These are phyloP conservation scores for Cataglyphis livida DNA, from an alignment of 2,888 invertebrate genomes.

Conservation along the genomic window DNA sequence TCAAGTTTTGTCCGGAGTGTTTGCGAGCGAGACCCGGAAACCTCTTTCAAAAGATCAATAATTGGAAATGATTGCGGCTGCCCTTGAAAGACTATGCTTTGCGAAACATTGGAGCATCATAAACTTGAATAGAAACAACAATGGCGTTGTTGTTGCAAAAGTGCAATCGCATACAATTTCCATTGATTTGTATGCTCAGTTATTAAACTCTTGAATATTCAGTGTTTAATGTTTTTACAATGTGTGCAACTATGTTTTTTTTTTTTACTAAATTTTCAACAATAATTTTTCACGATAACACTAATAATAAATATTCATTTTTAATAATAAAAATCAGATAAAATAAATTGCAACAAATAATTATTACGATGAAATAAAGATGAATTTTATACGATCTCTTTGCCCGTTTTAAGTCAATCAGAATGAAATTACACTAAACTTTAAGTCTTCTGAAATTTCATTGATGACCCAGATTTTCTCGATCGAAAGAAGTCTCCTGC, in stretches of 20 bases:
- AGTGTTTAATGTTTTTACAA: neutral
- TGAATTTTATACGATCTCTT: neutral
- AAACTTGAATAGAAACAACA: constrained; percentile 1
- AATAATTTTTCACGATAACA: neutral
- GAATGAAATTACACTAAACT: neutral
- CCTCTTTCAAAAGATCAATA: constrained; percentile 81
- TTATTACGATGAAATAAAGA: neutral
- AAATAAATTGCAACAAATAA: neutral
- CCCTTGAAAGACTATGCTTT: constrained; percentile 78
- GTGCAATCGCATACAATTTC: neutral
- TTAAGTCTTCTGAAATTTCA: constrained; percentile 14
- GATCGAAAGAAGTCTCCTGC: constrained; percentile 28
- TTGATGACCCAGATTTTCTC: constrained; percentile 35
- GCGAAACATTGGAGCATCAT: constrained; percentile 37
- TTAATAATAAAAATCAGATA: constrained; percentile 3
- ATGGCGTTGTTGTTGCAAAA: neutral
- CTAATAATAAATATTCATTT: neutral
- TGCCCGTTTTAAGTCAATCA: neutral
- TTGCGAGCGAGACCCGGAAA: constrained; percentile 75
- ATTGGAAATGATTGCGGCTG: constrained; percentile 77
- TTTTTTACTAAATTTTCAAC: constrained; percentile 10
- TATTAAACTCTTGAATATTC: neutral
- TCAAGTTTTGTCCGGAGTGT: constrained; percentile 77
- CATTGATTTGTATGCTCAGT: neutral
- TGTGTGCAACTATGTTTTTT: neutral